Conservation (phyloP, 1,140 invertebrate genomes). For the Trachymyrmex cornetzi region DNA sequence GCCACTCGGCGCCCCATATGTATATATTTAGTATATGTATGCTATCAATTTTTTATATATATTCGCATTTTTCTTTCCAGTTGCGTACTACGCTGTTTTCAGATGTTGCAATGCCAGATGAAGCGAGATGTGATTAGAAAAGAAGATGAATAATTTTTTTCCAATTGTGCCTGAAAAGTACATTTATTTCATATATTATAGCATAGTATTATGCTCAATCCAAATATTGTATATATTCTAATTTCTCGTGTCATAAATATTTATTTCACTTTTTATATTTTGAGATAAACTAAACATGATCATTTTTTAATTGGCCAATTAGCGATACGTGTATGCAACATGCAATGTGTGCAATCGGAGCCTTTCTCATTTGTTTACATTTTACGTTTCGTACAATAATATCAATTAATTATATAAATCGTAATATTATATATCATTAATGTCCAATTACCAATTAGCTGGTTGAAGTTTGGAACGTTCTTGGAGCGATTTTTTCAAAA, state of each 20-base stretch:
- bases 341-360: too few relatives aligned
- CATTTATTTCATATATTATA: background rate
- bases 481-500: too few relatives aligned
- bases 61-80: conserved; percentile 40
- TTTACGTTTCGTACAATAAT: background rate
- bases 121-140: background rate
- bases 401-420: background rate
- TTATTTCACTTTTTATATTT: conserved; percentile 17
- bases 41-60: conserved; percentile 17
- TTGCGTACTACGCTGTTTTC: conserved; percentile 33
- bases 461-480: too few relatives aligned
- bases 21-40: background rate
- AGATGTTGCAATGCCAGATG: background rate
- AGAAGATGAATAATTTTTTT: conserved; percentile 3
- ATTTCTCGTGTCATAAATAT: background rate
- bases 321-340: too few relatives aligned
- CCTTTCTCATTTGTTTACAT: background rate
- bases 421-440: background rate
- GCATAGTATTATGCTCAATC: background rate
- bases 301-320: background rate
- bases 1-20: too few relatives aligned
- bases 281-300: conserved; percentile 8
- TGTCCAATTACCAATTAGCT: too few relatives aligned
- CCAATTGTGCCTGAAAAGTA: background rate
- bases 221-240: conserved; percentile 13